Percentiles rank a stretch among this genome's conserved stretches.
Evolutionary conservation across 2,888 invertebrate species (phyloP).

Genomic region (Perdita meconis): DNA sequence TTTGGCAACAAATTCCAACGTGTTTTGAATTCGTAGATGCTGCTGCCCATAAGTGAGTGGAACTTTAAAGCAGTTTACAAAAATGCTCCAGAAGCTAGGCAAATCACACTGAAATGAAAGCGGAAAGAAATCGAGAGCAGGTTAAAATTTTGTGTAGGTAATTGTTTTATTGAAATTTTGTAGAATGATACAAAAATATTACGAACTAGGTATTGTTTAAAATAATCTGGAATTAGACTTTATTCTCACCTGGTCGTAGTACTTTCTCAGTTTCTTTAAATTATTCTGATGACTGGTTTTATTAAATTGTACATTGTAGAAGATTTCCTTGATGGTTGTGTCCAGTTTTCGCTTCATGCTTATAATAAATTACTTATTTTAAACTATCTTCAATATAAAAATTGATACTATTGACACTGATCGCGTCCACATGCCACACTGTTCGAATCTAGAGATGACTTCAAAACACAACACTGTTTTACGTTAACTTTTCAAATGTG

Average conservation of each 20-base stretch:
- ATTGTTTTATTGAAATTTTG: background rate
- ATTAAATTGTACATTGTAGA: slow-evolving; percentile 88
- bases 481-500: slow-evolving; percentile 44
- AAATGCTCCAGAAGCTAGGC: slow-evolving; percentile 87
- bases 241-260: slow-evolving; percentile 87
- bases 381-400: background rate
- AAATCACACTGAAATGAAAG: slow-evolving; percentile 85
- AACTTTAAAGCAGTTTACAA: slow-evolving; percentile 88
- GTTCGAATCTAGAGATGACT: no score
- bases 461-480: no score
- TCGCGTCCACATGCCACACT: no score
- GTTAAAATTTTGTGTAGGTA: background rate
- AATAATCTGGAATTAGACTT: background rate
- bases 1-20: slow-evolving; percentile 89
- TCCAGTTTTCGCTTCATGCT: slow-evolving; percentile 31
- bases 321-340: slow-evolving; percentile 82
- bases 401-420: background rate
- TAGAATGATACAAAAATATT: slow-evolving; percentile 14
- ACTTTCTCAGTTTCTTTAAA: slow-evolving; percentile 87
- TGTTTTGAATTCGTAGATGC: slow-evolving; percentile 89
- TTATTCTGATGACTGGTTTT: slow-evolving; percentile 88
- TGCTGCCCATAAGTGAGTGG: slow-evolving; percentile 88
- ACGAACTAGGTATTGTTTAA: background rate
- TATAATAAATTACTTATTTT: background rate
- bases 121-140: background rate